Evolutionary conservation across 1,140 invertebrate genomes (phyloP).

Genomic region (Leptinotarsa defecta): DNA sequence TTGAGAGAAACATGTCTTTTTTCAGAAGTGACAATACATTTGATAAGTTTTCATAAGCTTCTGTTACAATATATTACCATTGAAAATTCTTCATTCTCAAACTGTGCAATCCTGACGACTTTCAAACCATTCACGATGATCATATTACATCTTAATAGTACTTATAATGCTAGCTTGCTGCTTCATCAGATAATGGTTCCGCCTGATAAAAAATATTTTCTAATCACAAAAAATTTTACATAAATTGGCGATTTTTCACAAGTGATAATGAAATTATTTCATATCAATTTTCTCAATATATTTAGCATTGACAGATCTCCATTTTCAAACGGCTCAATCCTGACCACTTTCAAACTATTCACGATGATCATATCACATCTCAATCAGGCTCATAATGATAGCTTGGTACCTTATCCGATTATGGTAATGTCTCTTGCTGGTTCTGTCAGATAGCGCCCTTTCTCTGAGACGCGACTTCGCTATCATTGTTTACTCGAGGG

Average conservation of each 20-base stretch:
- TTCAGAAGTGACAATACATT: too few relatives aligned
- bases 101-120: slow-evolving; percentile 34
- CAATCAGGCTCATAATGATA: slow-evolving; percentile 43
- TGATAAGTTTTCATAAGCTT: too few relatives aligned
- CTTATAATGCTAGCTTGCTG: slow-evolving; percentile 41
- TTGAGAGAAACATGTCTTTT: too few relatives aligned
- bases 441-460: slow-evolving; percentile 44
- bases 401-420: slow-evolving; percentile 47
- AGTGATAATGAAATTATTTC: too few relatives aligned
- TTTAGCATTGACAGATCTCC: too few relatives aligned
- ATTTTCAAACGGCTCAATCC: background rate
- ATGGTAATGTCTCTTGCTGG: slow-evolving; percentile 48
- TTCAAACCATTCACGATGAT: slow-evolving; percentile 26
- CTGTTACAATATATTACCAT: too few relatives aligned
- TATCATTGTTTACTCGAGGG: slow-evolving; percentile 51
- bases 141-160: slow-evolving; percentile 32
- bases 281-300: too few relatives aligned
- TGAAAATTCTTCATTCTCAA: background rate
- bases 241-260: too few relatives aligned
- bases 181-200: slow-evolving; percentile 51
- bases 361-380: slow-evolving; percentile 25
- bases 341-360: slow-evolving; percentile 41
- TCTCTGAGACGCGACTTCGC: slow-evolving; percentile 22
- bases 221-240: too few relatives aligned
- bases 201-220: background rate